Evolutionary conservation across 2,113 vertebrate genomes (phyloP), one percentile per base, ranked within the genome.

Genomic region (Leptobrachium ailaonicum): DNA sequence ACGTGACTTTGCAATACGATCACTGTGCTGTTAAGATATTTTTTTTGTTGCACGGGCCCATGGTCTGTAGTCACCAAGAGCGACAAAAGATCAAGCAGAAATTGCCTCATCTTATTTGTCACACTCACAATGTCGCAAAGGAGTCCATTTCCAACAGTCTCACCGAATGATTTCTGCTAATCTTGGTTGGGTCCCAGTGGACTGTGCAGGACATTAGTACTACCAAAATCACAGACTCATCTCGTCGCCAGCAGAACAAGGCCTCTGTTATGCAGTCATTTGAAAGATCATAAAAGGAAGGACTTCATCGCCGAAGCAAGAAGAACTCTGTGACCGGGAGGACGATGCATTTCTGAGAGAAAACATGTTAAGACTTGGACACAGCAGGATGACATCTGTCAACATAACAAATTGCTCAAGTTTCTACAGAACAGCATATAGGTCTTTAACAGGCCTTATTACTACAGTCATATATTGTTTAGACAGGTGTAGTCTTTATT

Each of bases 321-420:
- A 71, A 70, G 71, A 20, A 60, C 20, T 43, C 50, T 54, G 5
- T 14, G 53, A 14, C 7, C 47, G 42, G 70, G 64, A 45, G 62
- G 77, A 66, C 20, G 50, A 20, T 45, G 60, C 13, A 41, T 42
- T 32, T 66, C 58, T 66, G 77, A 60, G 14, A 56, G 78, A 53
- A 32, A 67, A 71, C 71, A 80, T 80, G 78, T 80, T 73, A 73
- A 66, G 70, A 70, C 76, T 77, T 77, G 76, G 76, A 69, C 76
- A 58, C n/a, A 63, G 41, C 58, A 50, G 44, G 69, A 79, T 54
- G 69, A 73, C 71, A 73, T 50, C 71, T 72, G 69, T 79, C 69
- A 79, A 47, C 76, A 45, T 62, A 12, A 71, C 43, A 63, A 71
- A 77, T 40, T 9, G 70, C 54, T 43, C 41, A 79, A 20, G 43